Conservation (phyloP, 2,113 vertebrate species). For the Tursiops truncatus region DNA sequence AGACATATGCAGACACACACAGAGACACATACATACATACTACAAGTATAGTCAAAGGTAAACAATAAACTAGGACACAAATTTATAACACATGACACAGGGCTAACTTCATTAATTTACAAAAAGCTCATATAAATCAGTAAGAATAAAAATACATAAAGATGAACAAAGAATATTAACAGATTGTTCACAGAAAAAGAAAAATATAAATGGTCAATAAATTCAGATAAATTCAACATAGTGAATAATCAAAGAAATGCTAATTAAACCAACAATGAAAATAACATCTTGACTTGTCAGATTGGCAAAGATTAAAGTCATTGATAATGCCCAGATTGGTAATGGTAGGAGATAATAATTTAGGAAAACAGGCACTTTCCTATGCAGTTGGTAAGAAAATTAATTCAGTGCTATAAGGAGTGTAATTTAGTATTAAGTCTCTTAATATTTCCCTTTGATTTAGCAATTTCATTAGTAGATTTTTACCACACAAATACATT, state of each 20-base stretch:
- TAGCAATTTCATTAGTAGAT: neutral
- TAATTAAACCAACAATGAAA: neutral
- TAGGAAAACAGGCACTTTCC: neutral
- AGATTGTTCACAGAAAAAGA: too few relatives aligned
- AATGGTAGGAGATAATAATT: neutral
- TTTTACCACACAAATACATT: neutral
- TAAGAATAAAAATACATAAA: too few relatives aligned
- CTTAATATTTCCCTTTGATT: neutral
- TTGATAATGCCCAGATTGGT: neutral
- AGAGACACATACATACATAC: too few relatives aligned
- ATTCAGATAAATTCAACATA: neutral
- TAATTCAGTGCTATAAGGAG: neutral
- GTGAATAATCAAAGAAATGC: neutral
- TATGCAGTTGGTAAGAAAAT: neutral
- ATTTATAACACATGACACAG: too few relatives aligned
- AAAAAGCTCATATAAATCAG: too few relatives aligned
- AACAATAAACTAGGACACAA: too few relatives aligned
- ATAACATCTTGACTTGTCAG: neutral
- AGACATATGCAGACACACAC: neutral
- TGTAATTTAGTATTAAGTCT: neutral
- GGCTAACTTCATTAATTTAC: too few relatives aligned
- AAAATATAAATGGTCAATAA: neutral
- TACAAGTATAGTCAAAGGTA: too few relatives aligned
- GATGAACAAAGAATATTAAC: too few relatives aligned
- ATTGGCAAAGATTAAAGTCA: neutral